These are phyloP conservation scores for Apaloderma vittatum DNA, from an alignment of 2,113 vertebrate genomes.

Conservation along the genomic window DNA sequence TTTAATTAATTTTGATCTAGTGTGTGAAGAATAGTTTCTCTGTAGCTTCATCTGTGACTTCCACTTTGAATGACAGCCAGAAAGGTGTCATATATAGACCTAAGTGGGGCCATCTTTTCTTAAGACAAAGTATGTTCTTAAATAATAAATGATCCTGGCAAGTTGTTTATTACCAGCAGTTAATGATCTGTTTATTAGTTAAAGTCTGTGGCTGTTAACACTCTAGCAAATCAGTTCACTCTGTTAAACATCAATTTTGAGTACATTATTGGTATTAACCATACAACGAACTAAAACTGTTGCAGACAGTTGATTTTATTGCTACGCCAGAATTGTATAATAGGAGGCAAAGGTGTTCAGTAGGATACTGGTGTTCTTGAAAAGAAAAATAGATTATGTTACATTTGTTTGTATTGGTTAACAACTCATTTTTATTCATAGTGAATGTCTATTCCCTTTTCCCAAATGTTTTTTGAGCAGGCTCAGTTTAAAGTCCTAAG, in stretches of 20 bases:
- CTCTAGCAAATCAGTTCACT: constrained; percentile 70
- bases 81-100: constrained; percentile 28
- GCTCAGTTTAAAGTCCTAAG: background rate
- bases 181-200: constrained; percentile 82
- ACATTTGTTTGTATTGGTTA: constrained; percentile 27
- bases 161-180: constrained; percentile 80
- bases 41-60: background rate
- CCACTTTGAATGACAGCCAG: constrained; percentile 8
- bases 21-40: background rate
- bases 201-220: constrained; percentile 77
- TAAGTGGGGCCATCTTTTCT: constrained; percentile 12
- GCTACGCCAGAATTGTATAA: background rate
- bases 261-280: constrained; percentile 78
- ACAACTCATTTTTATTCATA: background rate
- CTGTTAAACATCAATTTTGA: constrained; percentile 82
- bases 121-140: constrained; percentile 67
- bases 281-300: constrained; percentile 72
- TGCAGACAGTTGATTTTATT: constrained; percentile 79
- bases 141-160: constrained; percentile 82
- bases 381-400: constrained; percentile 17
- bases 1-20: background rate
- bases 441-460: background rate
- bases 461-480: background rate
- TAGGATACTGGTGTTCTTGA: background rate
- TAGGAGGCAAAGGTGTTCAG: constrained; percentile 31